Conservation (phyloP, 2,888 invertebrate genomes). For the Chalcis sispes region DNA sequence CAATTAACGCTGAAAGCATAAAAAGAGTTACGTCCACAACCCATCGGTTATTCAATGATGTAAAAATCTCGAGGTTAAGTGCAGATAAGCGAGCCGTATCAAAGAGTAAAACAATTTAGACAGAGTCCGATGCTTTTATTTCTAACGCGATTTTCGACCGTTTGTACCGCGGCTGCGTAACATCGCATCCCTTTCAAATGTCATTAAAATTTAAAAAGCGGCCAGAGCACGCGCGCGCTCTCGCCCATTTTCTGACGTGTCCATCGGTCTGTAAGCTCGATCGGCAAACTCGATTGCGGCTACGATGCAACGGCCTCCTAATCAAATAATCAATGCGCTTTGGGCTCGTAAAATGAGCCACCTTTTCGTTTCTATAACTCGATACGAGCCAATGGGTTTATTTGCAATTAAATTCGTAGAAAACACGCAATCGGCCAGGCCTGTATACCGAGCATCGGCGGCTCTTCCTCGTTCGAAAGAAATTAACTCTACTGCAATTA, state of each 20-base stretch:
- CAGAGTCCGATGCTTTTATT: too few relatives aligned
- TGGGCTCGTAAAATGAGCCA: slow-evolving; percentile 29
- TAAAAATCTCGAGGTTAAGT: too few relatives aligned
- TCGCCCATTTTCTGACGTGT: slow-evolving; percentile 47
- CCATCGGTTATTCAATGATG: too few relatives aligned
- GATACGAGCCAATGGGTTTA: slow-evolving; percentile 17
- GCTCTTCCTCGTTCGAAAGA: background rate
- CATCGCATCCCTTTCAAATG: slow-evolving; percentile 53
- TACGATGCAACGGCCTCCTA: slow-evolving; percentile 12
- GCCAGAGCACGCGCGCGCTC: slow-evolving; percentile 12
- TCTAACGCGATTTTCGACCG: too few relatives aligned
- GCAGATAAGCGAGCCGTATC: too few relatives aligned
- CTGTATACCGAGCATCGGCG: background rate
- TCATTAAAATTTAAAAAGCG: slow-evolving; percentile 51
- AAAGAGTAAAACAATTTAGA: too few relatives aligned
- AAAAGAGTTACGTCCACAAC: too few relatives aligned
- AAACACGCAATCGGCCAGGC: slow-evolving; percentile 20
- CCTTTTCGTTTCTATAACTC: slow-evolving; percentile 24
- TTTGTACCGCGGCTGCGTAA: slow-evolving; percentile 17
- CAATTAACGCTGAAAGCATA: too few relatives aligned
- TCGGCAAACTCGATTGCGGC: background rate
- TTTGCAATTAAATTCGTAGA: slow-evolving; percentile 49
- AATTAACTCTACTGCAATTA: slow-evolving; percentile 6
- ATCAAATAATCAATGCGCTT: slow-evolving; percentile 53
- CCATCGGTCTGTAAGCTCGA: background rate